Evolutionary conservation across 2,888 invertebrate species (phyloP).

Genomic region (Pedicia rivosa): DNA sequence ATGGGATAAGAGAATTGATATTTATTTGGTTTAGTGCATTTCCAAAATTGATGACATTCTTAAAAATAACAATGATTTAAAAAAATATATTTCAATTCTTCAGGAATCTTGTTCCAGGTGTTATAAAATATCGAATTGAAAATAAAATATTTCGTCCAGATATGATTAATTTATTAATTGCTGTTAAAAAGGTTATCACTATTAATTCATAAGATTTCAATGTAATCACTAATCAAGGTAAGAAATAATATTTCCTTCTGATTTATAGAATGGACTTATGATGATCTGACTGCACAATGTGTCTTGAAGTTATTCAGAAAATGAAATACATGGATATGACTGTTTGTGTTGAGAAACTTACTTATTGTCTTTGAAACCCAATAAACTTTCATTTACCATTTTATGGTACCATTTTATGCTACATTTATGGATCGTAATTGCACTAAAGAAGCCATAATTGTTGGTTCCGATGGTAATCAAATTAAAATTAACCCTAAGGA

Average conservation of each 20-base stretch:
- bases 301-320: constrained; percentile 32
- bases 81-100: constrained; percentile 15
- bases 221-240: too few relatives aligned
- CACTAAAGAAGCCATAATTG: constrained; percentile 22
- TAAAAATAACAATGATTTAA: constrained; percentile 15
- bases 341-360: too few relatives aligned
- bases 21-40: constrained; percentile 10
- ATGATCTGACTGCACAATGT: constrained; percentile 38
- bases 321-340: constrained; percentile 41
- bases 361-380: too few relatives aligned
- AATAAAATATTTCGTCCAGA: constrained; percentile 29
- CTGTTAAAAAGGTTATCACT: constrained; percentile 33
- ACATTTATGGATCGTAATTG: constrained; percentile 34
- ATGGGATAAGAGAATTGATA: constrained; percentile 14
- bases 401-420: constrained; percentile 36
- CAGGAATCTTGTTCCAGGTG: constrained; percentile 20
- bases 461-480: background rate
- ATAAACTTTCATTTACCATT: too few relatives aligned
- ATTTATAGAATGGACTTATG: constrained; percentile 17
- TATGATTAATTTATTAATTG: constrained; percentile 39
- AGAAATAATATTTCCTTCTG: too few relatives aligned
- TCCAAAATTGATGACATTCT: constrained; percentile 10
- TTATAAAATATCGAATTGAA: constrained; percentile 16
- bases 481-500: constrained; percentile 7
- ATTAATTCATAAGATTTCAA: too few relatives aligned